Evolutionary conservation across 2,888 invertebrate genomes (phyloP), one percentile per base, ranked within the genome.

Genomic region (Pollenia angustigena): DNA sequence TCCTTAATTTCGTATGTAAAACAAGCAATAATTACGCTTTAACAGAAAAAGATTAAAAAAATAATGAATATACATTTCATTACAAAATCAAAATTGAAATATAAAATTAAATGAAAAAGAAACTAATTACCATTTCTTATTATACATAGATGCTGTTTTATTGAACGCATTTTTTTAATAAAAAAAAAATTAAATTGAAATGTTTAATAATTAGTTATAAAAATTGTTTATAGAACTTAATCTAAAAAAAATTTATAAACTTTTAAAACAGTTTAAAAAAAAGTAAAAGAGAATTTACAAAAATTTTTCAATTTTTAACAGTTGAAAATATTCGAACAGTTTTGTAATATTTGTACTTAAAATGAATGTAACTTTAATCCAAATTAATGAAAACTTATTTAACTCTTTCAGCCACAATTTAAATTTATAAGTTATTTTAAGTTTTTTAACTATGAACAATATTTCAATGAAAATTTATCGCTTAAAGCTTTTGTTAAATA

Each of bases 1-100:
- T 91, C 91, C 91, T 91, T 90, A 46, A 89, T 90, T 90, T 64
- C 74, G 76, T 80, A 80, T 76, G 85, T 83, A 87, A 90, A 87
- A 91, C 89, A 91, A 91, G 91, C 91, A 91, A 91, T 88, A 88
- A 81, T 83, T 87, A 88, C 85, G 88, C 85, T 88, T 88, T 88
- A 87, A 81, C 16, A 52, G 69, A 81, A 56, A 18, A 76, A 78
- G 18, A 69, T 64, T 12, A 48, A 58, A 72, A 78, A 52, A 69
- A 50, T 62, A 50, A 58, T 32, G n/a, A 75, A 80, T 54, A 62
- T 12, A 71, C 64, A 68, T 52, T 71, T 82, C 66, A 62, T 74
- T 56, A 40, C 52, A 44, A 52, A 71, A 74, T 18, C 12, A 80
- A 54, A 56, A 74, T 44, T 71, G 11, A 62, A 48, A 54, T 32